Evolutionary conservation across 2,797 vertebrate species (phyloP).

Genomic region (Spatula clypeata): DNA sequence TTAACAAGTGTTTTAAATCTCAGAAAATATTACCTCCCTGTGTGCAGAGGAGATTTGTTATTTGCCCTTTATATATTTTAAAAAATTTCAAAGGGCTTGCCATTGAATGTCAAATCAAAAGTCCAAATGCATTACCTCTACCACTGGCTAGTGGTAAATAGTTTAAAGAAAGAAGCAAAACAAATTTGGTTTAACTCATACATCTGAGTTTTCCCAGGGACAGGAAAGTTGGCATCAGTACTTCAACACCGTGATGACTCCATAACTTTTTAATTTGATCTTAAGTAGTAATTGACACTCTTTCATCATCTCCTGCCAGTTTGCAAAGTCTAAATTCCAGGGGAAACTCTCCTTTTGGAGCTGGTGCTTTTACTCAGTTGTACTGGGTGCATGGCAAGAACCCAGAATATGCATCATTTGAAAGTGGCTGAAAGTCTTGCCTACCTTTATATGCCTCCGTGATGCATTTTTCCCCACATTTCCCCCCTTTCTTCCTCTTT

Average conservation of each 20-base stretch:
- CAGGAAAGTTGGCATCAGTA: not conserved
- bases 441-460: not conserved
- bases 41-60: not conserved
- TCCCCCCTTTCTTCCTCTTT: not conserved
- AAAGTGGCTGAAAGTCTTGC: not conserved
- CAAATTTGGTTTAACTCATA: not conserved
- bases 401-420: fast-evolving
- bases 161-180: not conserved
- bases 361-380: not conserved
- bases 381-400: not conserved
- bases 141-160: not conserved
- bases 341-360: not conserved
- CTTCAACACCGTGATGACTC: not conserved
- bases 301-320: not conserved
- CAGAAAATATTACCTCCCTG: not conserved
- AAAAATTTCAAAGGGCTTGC: not conserved
- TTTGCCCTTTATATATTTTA: not conserved
- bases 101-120: too few relatives aligned
- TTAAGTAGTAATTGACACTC: not conserved
- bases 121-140: too few relatives aligned
- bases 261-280: not conserved
- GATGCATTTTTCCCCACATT: not conserved
- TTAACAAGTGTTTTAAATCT: not conserved
- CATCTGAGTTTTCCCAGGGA: not conserved
- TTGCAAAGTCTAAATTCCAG: not conserved